Conservation (phyloP, 2,888 invertebrate genomes). For the Agriopis aurantiaria region DNA sequence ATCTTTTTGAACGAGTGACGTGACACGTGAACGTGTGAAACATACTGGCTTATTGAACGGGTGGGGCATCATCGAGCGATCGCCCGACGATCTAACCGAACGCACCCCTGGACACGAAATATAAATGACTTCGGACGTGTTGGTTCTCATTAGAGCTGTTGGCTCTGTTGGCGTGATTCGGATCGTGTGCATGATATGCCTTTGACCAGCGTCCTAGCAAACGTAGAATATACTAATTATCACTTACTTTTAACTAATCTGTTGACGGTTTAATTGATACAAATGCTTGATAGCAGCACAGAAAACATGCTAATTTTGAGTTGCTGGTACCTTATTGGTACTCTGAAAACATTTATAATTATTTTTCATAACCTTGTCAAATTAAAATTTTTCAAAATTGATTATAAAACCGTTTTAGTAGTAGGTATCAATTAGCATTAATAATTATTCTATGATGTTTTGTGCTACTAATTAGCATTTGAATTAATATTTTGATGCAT, state of each 20-base stretch:
- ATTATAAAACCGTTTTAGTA: not conserved
- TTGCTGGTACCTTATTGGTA: not conserved
- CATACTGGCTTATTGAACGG: too few species aligned
- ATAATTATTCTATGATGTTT: not conserved
- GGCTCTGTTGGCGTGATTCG: too few species aligned
- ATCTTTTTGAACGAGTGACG: too few species aligned
- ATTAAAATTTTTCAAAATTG: not conserved
- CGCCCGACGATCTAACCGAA: too few species aligned
- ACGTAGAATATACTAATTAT: constrained; percentile 15
- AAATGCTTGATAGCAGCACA: not conserved
- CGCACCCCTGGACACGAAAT: too few species aligned
- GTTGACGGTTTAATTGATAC: constrained; percentile 9
- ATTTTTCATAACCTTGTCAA: too few species aligned
- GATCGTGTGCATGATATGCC: not conserved
- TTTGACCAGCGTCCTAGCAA: constrained; percentile 27
- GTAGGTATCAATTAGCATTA: not conserved
- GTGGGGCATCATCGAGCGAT: too few species aligned
- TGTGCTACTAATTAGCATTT: not conserved
- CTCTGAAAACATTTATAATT: not conserved
- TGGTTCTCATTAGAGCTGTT: too few species aligned
- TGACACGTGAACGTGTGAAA: too few species aligned
- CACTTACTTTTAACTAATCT: constrained; percentile 17
- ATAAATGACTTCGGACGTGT: not conserved
- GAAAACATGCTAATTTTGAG: not conserved
- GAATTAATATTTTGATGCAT: not conserved